Base-by-base conservation (phyloP, 2,797 vertebrate species). In the Cichlasoma orientale region DNA sequence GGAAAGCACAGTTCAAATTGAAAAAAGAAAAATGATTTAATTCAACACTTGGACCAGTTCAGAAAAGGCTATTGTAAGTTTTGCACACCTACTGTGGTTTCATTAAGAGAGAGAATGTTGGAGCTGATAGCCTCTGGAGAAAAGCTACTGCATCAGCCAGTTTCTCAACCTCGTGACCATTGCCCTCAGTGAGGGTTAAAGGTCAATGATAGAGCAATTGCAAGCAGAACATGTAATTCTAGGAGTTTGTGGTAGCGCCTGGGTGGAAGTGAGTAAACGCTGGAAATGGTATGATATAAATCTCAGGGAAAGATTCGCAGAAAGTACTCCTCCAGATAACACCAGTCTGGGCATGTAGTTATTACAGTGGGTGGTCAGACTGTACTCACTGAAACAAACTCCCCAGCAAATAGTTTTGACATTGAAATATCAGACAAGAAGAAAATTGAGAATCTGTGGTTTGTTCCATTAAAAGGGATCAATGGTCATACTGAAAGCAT, bases 361-460 rank as follows among this genome's bases (percentile, higher is more conserved):
- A 82, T 86, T 89, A 69, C 76, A 61, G 77, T 59, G 76, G 79
- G 82, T 82, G 82, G 86, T 85, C 85, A 78, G 72, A 73, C 18
- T 41, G 27, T 23, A 70, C 41, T 47, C 2, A 7, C 3, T 53
- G 70, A 75, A 77, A 83, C 63, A 79, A 90, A 79, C 79, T 74
- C 53, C 74, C 31, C 55, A 19, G 56, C 31, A 87, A 88, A 89
- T 77, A 77, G 78, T 72, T 90, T 82, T 89, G 85, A 92, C 87
- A 82, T 71, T 90, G 86, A 89, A 77, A 89, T 54, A 78, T 80
- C 86, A 85, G 86, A 91, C 85, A 88, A 52, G 84, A 78, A 75
- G 74, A 88, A 91, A 89, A 90, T 90, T 79, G 77, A 82, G 77
- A 82, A 79, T 81, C 77, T 90, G 90, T 92, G 85, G 92, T 92